These are phyloP conservation scores for Acanthurus tractus DNA, from an alignment of 2,797 vertebrate genomes.

Conservation along the genomic window DNA sequence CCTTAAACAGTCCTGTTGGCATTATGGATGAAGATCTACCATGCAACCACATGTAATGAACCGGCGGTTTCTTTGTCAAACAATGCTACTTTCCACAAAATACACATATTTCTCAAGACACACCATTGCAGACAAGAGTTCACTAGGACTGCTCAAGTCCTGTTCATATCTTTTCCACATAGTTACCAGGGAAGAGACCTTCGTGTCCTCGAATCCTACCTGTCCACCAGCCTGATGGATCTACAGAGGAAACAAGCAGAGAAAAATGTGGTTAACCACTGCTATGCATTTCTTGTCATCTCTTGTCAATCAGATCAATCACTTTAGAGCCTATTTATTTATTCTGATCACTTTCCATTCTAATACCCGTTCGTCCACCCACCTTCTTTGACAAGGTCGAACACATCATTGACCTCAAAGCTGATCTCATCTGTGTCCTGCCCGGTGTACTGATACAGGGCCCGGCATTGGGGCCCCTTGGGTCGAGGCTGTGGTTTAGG, in stretches of 20 bases:
- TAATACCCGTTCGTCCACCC: conserved; percentile 18
- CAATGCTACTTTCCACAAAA: conserved; percentile 21
- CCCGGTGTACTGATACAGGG: conserved; percentile 92
- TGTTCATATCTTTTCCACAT: conserved; percentile 95
- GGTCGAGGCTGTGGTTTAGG: conserved; percentile 87
- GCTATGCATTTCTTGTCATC: not conserved
- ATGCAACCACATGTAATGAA: conserved; percentile 14
- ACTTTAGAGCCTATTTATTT: not conserved
- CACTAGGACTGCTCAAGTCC: not conserved
- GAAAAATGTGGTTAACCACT: not conserved
- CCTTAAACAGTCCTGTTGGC: not conserved
- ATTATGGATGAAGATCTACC: conserved; percentile 2
- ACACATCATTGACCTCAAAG: conserved; percentile 91
- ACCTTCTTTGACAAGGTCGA: conserved; percentile 94
- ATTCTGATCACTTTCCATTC: not conserved
- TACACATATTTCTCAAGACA: conserved; percentile 5
- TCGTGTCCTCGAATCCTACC: conserved; percentile 91
- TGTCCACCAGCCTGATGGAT: conserved; percentile 95
- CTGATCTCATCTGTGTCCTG: conserved; percentile 97
- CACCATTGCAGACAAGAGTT: not conserved
- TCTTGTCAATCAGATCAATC: not conserved
- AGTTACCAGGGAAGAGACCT: conserved; percentile 97
- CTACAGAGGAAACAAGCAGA: conserved; percentile 72
- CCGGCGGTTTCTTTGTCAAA: conserved; percentile 9
- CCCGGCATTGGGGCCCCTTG: conserved; percentile 87